Conservation (phyloP, 2,888 invertebrate species). For the Synanthedon andrenaeformis region DNA sequence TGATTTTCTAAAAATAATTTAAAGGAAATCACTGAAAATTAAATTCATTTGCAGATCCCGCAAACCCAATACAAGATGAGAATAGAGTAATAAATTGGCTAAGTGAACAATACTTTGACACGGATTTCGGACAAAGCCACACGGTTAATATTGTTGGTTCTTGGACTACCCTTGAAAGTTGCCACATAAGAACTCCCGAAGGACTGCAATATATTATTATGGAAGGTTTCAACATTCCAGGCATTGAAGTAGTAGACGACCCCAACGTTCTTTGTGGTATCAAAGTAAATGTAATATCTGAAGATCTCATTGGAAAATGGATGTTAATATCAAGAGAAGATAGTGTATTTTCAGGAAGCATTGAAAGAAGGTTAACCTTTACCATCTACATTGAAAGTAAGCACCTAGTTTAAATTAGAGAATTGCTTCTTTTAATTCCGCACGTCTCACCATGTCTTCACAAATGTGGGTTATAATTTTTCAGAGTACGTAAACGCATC, state of each 20-base stretch:
- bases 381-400: slow-evolving; percentile 46
- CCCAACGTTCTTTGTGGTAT: slow-evolving; percentile 29
- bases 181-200: slow-evolving; percentile 31
- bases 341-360: slow-evolving; percentile 7
- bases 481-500: slow-evolving; percentile 30
- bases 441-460: no score
- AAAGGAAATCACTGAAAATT: background rate
- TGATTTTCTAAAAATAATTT: background rate
- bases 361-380: slow-evolving; percentile 39
- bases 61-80: slow-evolving; percentile 7
- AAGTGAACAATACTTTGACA: slow-evolving; percentile 4
- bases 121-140: slow-evolving; percentile 12
- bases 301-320: slow-evolving; percentile 38
- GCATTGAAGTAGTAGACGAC: slow-evolving; percentile 21
- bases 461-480: slow-evolving; percentile 11
- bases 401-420: background rate
- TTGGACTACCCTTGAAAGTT: slow-evolving; percentile 22
- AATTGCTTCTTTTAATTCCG: no score
- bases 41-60: slow-evolving; percentile 4
- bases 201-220: slow-evolving; percentile 25
- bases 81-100: slow-evolving; percentile 5
- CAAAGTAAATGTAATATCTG: slow-evolving; percentile 19
- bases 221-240: slow-evolving; percentile 21
- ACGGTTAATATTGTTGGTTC: slow-evolving; percentile 15
- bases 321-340: slow-evolving; percentile 31